Conservation (phyloP, 2,113 vertebrate genomes). For the Entosphenus tridentatus region DNA sequence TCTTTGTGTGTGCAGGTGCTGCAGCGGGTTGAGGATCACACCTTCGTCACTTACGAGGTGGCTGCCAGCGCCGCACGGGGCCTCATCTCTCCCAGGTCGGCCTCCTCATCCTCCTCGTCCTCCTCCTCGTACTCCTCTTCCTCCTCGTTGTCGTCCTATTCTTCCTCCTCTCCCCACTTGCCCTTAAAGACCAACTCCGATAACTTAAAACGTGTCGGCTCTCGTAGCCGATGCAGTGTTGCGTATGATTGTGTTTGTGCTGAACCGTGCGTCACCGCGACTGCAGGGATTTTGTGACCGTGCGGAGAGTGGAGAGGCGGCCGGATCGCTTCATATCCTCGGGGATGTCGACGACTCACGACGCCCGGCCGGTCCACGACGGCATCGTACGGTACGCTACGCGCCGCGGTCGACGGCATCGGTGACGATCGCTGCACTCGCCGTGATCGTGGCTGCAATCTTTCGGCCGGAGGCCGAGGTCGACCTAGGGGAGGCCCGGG, state of each 20-base stretch:
- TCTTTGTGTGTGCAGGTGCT: constrained; percentile 34
- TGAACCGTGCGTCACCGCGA: not conserved
- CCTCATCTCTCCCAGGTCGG: constrained; percentile 65
- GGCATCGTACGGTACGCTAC: constrained; percentile 54
- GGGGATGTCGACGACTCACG: constrained; percentile 54
- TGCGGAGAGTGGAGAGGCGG: constrained; percentile 62
- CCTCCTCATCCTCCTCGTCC: not conserved
- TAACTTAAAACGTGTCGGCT: no score
- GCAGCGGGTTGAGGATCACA: constrained; percentile 77
- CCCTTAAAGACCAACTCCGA: no score
- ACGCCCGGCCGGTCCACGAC: constrained; percentile 35
- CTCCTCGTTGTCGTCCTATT: not conserved
- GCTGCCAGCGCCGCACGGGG: constrained; percentile 65
- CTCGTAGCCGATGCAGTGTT: not conserved
- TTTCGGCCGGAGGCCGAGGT: no score
- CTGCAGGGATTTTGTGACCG: constrained; percentile 73
- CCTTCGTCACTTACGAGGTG: constrained; percentile 59
- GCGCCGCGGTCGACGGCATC: no score
- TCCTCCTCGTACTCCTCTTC: not conserved
- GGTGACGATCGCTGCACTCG: no score
- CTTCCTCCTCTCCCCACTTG: no score
- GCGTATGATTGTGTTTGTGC: not conserved
- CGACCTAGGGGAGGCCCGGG: not conserved
- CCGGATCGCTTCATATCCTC: constrained; percentile 65
- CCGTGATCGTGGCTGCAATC: not conserved